Percentiles rank a stretch among this genome's conserved stretches.
These are phyloP conservation scores for Dendrolimus kikuchii DNA, from an alignment of 1,140 invertebrate species.

Conservation along the genomic window DNA sequence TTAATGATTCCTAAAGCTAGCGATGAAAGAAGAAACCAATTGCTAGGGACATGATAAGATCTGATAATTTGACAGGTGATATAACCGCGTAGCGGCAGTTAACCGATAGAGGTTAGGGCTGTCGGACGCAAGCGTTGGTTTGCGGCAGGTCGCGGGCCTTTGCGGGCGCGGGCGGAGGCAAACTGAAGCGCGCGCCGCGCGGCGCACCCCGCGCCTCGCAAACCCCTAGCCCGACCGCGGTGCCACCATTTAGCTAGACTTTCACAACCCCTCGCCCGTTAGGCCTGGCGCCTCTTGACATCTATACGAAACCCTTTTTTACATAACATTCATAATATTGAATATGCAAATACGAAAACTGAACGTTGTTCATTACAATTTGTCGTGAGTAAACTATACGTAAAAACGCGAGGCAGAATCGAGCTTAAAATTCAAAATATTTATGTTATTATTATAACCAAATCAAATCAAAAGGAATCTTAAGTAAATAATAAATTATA, in stretches of 20 bases:
- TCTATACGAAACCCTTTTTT: not conserved
- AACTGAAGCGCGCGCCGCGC: slow-evolving; percentile 59
- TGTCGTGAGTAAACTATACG: no score
- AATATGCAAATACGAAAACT: no score
- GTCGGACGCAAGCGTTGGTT: slow-evolving; percentile 21
- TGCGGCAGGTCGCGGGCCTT: slow-evolving; percentile 39
- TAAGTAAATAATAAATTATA: no score
- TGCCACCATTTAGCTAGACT: slow-evolving; percentile 30
- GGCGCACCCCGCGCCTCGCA: slow-evolving; percentile 26
- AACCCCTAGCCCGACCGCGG: not conserved
- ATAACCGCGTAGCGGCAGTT: slow-evolving; percentile 32
- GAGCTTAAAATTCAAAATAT: no score
- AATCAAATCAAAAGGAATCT: no score
- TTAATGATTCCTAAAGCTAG: not conserved
- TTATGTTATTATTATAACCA: no score
- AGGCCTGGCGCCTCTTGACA: slow-evolving; percentile 8
- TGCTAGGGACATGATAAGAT: not conserved
- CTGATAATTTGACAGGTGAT: slow-evolving; percentile 33
- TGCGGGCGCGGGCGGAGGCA: slow-evolving; percentile 57
- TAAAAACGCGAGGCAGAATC: no score
- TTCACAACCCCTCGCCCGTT: slow-evolving; percentile 19
- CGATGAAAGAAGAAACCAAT: slow-evolving; percentile 7
- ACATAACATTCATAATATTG: no score
- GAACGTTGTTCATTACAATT: no score
- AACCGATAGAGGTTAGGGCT: slow-evolving; percentile 50